phyloP scores from a whole-genome alignment of 2,113 vertebrate genomes.

The Todiramphus chloris region DNA sequence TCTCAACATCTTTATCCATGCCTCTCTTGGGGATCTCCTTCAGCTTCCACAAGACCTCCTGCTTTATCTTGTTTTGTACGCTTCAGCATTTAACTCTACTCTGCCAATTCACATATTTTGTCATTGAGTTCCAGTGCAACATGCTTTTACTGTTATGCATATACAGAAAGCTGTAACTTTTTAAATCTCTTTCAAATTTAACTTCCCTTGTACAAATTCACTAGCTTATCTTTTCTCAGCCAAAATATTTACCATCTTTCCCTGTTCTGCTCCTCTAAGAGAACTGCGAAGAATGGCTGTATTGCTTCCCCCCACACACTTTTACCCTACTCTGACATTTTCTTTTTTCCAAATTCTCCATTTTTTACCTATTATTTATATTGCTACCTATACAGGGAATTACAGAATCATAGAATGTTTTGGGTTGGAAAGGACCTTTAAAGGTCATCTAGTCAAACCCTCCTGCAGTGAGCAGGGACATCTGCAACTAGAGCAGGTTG shows the following conservation, averaged over 20 bases:
- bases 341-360: neutral
- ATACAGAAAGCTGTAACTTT: neutral
- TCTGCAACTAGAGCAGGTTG: too few species aligned
- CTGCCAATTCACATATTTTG: neutral
- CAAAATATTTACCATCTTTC: neutral
- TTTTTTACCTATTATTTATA: neutral
- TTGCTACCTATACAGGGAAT: rapidly evolving
- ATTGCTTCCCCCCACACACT: neutral
- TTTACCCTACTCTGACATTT: neutral
- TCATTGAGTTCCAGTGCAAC: neutral
- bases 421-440: too few species aligned
- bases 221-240: neutral
- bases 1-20: neutral
- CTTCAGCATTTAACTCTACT: neutral
- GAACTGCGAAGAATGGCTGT: neutral
- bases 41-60: neutral
- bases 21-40: neutral
- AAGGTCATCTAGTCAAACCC: neutral
- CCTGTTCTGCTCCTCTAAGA: neutral
- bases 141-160: rapidly evolving
- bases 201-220: neutral
- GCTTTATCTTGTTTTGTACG: neutral
- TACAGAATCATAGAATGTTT: neutral
- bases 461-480: too few species aligned
- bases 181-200: neutral